Conservation (phyloP, 2,888 invertebrate species). For the Caenorhabditis sp. region DNA sequence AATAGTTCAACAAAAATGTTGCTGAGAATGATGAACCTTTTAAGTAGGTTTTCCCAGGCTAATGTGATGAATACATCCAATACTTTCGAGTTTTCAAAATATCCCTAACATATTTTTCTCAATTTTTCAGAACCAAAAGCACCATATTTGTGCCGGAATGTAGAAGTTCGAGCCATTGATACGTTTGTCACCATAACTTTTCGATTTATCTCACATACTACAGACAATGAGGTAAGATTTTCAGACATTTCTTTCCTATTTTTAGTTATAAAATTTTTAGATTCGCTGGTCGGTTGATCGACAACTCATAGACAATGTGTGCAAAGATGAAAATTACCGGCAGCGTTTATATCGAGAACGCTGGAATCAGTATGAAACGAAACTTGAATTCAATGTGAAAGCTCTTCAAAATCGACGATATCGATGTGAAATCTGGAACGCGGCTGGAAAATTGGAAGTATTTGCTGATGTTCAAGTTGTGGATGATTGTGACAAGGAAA, state of each 20-base stretch:
- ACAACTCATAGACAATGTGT: not conserved
- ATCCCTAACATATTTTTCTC: not conserved
- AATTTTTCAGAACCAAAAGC: not conserved
- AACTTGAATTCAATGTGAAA: not conserved
- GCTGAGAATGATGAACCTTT: no score
- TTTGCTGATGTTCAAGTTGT: not conserved
- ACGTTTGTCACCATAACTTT: not conserved
- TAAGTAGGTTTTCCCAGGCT: no score
- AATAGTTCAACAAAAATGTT: no score
- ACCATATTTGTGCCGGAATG: not conserved
- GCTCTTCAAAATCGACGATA: not conserved
- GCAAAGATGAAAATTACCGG: not conserved
- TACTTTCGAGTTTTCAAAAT: not conserved
- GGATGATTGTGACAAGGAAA: not conserved
- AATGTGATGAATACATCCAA: no score
- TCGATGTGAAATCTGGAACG: constrained; percentile 3
- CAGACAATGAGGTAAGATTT: not conserved
- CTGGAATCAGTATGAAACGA: not conserved
- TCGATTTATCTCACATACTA: not conserved
- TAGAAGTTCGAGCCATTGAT: not conserved
- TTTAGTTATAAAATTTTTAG: not conserved
- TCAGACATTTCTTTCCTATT: not conserved
- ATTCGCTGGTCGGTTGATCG: not conserved
- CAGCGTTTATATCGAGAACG: not conserved
- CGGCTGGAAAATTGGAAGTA: constrained; percentile 1